phyloP scores from a whole-genome alignment of 2,888 invertebrate genomes.

The Scelioninae gen. 1 region DNA sequence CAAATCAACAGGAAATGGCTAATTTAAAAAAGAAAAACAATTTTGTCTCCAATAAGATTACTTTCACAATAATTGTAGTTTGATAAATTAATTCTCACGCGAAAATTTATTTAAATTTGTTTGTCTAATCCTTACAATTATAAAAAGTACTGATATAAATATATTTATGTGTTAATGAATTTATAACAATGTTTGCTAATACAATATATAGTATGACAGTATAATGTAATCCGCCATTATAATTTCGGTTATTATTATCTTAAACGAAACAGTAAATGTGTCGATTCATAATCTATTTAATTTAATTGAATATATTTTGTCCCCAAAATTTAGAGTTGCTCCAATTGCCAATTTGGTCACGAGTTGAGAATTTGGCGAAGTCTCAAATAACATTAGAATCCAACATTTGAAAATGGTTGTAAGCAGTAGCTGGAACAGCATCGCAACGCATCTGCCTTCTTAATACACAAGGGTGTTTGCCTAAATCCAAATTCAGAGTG shows the following conservation, averaged over 20 bases:
- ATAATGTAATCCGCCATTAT: too few relatives aligned
- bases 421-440: slow-evolving; percentile 46
- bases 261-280: neutral
- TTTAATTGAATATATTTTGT: slow-evolving; percentile 14
- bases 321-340: slow-evolving; percentile 15
- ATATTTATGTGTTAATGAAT: too few relatives aligned
- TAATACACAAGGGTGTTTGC: slow-evolving; percentile 80
- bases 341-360: slow-evolving; percentile 45
- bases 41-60: too few relatives aligned
- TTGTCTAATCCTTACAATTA: too few relatives aligned
- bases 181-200: too few relatives aligned
- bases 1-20: too few relatives aligned
- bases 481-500: slow-evolving; percentile 80
- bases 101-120: too few relatives aligned
- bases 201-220: too few relatives aligned
- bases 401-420: slow-evolving; percentile 60
- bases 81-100: too few relatives aligned
- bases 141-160: too few relatives aligned
- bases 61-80: too few relatives aligned
- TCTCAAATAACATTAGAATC: slow-evolving; percentile 51
- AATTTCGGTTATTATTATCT: neutral
- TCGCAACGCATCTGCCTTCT: slow-evolving; percentile 73
- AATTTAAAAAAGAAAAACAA: too few relatives aligned
- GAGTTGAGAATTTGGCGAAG: slow-evolving; percentile 45
- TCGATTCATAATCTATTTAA: slow-evolving; percentile 4